phyloP scores from a whole-genome alignment of 2,797 vertebrate genomes.

The Sphenopsis melanotis region DNA sequence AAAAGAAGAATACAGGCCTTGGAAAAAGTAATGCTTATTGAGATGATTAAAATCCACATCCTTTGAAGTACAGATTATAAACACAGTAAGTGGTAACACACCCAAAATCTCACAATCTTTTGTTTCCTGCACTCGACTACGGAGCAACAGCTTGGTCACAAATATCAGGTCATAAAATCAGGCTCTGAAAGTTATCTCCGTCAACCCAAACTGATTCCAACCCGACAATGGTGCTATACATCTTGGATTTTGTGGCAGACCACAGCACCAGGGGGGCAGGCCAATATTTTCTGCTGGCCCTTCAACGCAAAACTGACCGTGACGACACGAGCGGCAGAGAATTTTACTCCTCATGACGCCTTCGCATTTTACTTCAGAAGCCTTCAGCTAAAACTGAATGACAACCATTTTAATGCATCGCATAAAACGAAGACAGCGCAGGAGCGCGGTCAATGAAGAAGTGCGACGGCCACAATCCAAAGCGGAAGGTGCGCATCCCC shows the following conservation, averaged over 20 bases:
- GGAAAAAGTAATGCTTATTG: neutral
- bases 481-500: neutral
- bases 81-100: neutral
- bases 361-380: neutral
- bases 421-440: neutral
- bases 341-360: neutral
- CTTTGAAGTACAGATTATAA: neutral
- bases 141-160: neutral
- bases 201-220: neutral
- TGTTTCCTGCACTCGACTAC: neutral
- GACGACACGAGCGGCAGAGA: neutral
- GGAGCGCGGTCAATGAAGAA: neutral
- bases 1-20: neutral
- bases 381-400: neutral
- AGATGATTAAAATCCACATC: neutral
- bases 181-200: neutral
- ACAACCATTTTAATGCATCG: neutral
- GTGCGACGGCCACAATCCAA: neutral
- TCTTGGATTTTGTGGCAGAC: neutral
- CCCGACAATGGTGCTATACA: rapidly evolving
- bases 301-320: neutral
- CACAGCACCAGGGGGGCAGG: neutral
- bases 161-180: neutral
- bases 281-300: no score
- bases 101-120: neutral